Conservation (phyloP, 2,888 invertebrate genomes). For the Torymus auratus region DNA sequence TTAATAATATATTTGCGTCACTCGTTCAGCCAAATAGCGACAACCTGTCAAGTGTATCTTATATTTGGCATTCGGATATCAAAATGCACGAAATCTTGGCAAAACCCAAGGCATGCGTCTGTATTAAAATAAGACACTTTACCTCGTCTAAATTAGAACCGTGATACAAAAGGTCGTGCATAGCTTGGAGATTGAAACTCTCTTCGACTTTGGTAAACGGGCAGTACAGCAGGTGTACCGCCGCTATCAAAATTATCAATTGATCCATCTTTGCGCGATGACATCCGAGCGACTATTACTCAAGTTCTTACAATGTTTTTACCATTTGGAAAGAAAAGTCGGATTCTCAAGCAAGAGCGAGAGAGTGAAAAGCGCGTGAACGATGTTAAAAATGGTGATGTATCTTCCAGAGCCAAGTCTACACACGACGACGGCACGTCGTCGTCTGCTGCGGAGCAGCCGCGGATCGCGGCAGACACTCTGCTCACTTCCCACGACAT, state of each 20-base stretch:
- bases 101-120: constrained; percentile 30
- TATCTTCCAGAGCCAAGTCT: constrained; percentile 25
- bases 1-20: constrained; percentile 6
- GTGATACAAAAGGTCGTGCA: constrained; percentile 96
- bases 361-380: not conserved
- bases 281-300: constrained; percentile 1
- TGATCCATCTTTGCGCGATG: constrained; percentile 80
- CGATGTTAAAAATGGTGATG: constrained; percentile 14
- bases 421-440: constrained; percentile 41
- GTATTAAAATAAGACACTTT: constrained; percentile 66
- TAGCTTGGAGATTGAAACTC: constrained; percentile 98
- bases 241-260: constrained; percentile 85
- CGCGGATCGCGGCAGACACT: constrained; percentile 13
- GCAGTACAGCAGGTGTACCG: constrained; percentile 89
- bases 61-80: constrained; percentile 21
- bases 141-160: constrained; percentile 90
- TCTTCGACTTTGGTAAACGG: constrained; percentile 99
- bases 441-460: constrained; percentile 52
- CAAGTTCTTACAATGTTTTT: not conserved
- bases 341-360: too few relatives aligned
- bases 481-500: constrained; percentile 40
- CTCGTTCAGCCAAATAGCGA: constrained; percentile 1
- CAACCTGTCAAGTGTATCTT: constrained; percentile 33
- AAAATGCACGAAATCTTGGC: constrained; percentile 35
- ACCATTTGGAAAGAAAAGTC: constrained; percentile 9